Evolutionary conservation across 2,888 invertebrate species (phyloP).

Genomic region (Drosophila lutescens): DNA sequence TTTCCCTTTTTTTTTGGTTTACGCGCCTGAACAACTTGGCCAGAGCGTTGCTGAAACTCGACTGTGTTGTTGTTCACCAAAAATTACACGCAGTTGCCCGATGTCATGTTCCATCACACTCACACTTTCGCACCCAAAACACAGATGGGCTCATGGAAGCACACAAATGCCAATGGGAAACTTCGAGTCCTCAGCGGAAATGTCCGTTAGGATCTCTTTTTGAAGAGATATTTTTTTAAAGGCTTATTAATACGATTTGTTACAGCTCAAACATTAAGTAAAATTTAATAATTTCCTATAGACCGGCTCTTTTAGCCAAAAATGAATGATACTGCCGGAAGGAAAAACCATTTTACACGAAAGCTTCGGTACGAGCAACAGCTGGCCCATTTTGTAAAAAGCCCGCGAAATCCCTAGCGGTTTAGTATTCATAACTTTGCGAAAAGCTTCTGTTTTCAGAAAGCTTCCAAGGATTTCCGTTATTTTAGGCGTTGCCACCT

Average conservation of each 20-base stretch:
- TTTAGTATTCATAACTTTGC: constrained; percentile 35
- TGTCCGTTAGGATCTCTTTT: background rate
- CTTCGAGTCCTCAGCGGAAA: background rate
- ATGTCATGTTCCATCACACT: constrained; percentile 46
- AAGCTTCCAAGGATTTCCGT: constrained; percentile 44
- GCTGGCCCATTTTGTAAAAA: constrained; percentile 57
- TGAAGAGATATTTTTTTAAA: too few species aligned
- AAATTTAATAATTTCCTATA: background rate
- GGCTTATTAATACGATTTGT: background rate
- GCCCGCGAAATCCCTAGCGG: constrained; percentile 30
- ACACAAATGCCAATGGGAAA: background rate
- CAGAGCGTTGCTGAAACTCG: constrained; percentile 75
- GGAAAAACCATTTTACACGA: constrained; percentile 21
- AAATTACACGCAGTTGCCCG: constrained; percentile 62
- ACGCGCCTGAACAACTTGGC: constrained; percentile 61
- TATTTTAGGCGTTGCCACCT: constrained; percentile 56
- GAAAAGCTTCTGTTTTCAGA: background rate
- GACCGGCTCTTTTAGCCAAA: constrained; percentile 30
- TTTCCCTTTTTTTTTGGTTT: constrained; percentile 11
- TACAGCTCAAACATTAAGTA: background rate
- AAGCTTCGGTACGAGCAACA: constrained; percentile 66
- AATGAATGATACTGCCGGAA: background rate
- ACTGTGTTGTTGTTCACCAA: constrained; percentile 71
- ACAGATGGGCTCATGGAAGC: constrained; percentile 38
- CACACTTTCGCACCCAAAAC: constrained; percentile 8